Percentiles rank a stretch among this genome's conserved stretches.
Conservation (phyloP, 2,797 vertebrate genomes). For the Premnoplex brunnescens region DNA sequence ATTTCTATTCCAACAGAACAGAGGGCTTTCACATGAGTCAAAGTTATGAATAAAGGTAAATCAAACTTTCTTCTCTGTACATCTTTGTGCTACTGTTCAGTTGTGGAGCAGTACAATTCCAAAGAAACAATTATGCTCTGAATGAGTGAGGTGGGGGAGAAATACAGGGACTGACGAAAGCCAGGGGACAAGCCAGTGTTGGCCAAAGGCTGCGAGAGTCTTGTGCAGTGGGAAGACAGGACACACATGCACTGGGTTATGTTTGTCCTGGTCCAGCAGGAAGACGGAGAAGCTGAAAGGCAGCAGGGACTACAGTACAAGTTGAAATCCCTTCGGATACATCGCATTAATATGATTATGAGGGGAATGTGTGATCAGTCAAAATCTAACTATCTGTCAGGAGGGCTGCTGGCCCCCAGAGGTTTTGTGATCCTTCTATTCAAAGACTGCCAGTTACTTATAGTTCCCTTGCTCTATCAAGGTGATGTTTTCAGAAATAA, state of each 20-base stretch:
- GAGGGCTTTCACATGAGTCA: not conserved
- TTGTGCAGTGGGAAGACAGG: not conserved
- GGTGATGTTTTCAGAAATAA: not conserved
- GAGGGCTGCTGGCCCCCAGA: not conserved
- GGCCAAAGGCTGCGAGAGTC: not conserved
- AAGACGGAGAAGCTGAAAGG: conserved; percentile 9
- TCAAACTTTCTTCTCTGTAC: not conserved
- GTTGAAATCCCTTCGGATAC: conserved; percentile 1
- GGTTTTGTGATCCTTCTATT: not conserved
- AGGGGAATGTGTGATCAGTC: not conserved
- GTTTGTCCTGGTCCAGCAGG: conserved; percentile 30
- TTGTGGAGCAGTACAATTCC: not conserved
- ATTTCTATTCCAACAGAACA: not conserved
- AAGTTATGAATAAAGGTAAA: not conserved
- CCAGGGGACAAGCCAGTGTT: not conserved
- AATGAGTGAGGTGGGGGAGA: not conserved
- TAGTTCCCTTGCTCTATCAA: not conserved
- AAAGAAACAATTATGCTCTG: not conserved
- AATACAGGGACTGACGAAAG: not conserved
- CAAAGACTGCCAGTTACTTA: not conserved
- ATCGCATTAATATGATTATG: not conserved
- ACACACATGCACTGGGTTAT: not conserved
- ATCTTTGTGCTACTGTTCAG: not conserved
- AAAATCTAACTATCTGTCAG: not conserved
- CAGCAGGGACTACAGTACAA: not conserved